Evolutionary conservation across 37 sponge, comb jelly and placozoan species (phyloP).

Genomic region (Tethya wilhelma): DNA sequence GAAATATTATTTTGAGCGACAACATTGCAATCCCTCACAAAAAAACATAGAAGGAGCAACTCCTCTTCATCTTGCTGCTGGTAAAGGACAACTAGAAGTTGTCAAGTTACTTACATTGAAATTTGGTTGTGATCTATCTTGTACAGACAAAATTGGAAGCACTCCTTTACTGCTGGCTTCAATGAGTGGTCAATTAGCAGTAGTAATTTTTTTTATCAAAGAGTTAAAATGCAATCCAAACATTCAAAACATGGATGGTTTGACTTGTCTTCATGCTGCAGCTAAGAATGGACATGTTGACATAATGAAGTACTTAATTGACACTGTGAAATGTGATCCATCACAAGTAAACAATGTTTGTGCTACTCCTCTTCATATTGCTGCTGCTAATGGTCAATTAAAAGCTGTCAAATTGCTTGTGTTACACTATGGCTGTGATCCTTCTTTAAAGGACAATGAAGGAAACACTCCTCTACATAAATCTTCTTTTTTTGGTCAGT

Average conservation of each 20-base stretch:
- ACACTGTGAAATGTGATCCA: constrained; percentile 5
- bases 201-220: not conserved
- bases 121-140: not conserved
- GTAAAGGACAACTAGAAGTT: constrained; percentile 12
- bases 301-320: constrained; percentile 6
- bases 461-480: not conserved
- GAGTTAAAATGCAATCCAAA: constrained; percentile 7
- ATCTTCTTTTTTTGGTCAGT: constrained; percentile 17
- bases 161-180: constrained; percentile 12
- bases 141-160: not conserved
- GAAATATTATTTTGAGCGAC: too few species aligned
- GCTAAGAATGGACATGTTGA: constrained; percentile 12
- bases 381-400: constrained; percentile 20
- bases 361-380: constrained; percentile 5
- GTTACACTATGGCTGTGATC: constrained; percentile 17
- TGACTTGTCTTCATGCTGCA: constrained; percentile 12
- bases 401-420: constrained; percentile 16
- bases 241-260: not conserved
- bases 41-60: too few species aligned
- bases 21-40: too few species aligned
- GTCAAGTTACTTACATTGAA: not conserved
- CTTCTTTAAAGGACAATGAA: not conserved
- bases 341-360: not conserved
- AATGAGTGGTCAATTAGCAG: not conserved
- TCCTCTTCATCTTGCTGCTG: not conserved